phyloP scores from a whole-genome alignment of 2,888 invertebrate species.

The Chorisops tibialis region DNA sequence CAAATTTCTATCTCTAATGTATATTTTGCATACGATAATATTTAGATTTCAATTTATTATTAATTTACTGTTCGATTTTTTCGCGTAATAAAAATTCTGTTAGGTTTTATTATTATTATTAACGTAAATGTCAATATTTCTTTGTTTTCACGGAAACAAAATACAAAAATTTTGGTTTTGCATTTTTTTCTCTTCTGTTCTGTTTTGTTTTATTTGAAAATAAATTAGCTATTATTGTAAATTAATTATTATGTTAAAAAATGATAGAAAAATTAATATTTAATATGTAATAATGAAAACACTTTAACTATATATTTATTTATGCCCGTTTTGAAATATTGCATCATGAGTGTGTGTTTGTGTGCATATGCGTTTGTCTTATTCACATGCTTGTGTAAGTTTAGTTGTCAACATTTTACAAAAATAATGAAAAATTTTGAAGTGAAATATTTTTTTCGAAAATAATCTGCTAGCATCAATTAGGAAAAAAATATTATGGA shows the following conservation, averaged over 20 bases:
- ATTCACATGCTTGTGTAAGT: neutral
- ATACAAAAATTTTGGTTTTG: conserved; percentile 25
- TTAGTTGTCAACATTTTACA: no score
- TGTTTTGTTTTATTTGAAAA: conserved; percentile 14
- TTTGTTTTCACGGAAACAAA: conserved; percentile 39
- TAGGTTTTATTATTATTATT: no score
- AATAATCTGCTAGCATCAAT: no score
- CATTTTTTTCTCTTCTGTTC: conserved; percentile 18
- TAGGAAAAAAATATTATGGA: no score
- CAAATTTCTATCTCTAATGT: no score
- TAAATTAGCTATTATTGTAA: conserved; percentile 16
- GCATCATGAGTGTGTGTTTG: conserved; percentile 22
- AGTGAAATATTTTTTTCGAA: no score
- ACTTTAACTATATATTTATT: conserved; percentile 19
- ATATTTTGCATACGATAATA: no score
- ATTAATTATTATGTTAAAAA: conserved; percentile 4
- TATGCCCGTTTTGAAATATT: conserved; percentile 29
- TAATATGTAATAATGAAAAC: conserved; percentile 4
- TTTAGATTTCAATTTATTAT: neutral
- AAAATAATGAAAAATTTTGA: no score
- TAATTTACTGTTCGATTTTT: neutral
- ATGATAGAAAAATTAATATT: conserved; percentile 1
- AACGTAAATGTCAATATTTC: no score
- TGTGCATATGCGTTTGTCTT: neutral
- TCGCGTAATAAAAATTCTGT: neutral